These are phyloP conservation scores for Geotrypetes seraphini DNA, from an alignment of 2,797 vertebrate species.

Conservation along the genomic window DNA sequence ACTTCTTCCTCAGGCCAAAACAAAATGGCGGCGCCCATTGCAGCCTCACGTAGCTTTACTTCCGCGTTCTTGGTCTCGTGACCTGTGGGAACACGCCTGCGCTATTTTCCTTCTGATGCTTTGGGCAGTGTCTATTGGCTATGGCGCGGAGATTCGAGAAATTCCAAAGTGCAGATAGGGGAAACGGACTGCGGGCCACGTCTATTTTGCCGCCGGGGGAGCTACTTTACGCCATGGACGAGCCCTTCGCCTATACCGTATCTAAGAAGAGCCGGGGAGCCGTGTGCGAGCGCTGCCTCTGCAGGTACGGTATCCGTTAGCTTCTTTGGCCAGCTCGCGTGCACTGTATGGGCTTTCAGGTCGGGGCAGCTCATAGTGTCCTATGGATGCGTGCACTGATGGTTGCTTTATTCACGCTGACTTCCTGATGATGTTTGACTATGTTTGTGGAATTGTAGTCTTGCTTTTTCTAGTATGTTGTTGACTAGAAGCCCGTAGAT, in stretches of 20 bases:
- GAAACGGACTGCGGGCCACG: conserved; percentile 63
- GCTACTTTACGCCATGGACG: conserved; percentile 44
- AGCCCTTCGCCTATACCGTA: conserved; percentile 67
- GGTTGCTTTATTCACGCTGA: too few relatives aligned
- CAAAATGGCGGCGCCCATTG: too few relatives aligned
- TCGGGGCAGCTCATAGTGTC: background rate
- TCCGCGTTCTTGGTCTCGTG: too few relatives aligned
- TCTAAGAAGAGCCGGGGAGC: conserved; percentile 42
- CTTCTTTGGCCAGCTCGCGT: background rate
- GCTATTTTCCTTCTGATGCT: too few relatives aligned
- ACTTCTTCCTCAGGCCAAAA: too few relatives aligned
- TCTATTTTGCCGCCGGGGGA: conserved; percentile 46
- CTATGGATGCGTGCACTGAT: too few relatives aligned
- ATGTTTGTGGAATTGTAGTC: too few relatives aligned
- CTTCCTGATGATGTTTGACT: too few relatives aligned
- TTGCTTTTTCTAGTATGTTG: too few relatives aligned
- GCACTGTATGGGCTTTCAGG: background rate
- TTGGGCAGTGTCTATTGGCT: background rate
- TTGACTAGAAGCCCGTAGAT: too few relatives aligned
- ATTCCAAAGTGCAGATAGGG: conserved; percentile 58
- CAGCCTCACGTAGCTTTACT: too few relatives aligned
- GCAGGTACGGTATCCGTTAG: conserved; percentile 51
- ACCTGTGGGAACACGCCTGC: too few relatives aligned
- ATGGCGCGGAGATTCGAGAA: conserved; percentile 63
- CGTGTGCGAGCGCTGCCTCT: conserved; percentile 72